Evolutionary conservation across 2,888 invertebrate genomes (phyloP), one percentile per base, ranked within the genome.

Genomic region (Cephus rjabovi): DNA sequence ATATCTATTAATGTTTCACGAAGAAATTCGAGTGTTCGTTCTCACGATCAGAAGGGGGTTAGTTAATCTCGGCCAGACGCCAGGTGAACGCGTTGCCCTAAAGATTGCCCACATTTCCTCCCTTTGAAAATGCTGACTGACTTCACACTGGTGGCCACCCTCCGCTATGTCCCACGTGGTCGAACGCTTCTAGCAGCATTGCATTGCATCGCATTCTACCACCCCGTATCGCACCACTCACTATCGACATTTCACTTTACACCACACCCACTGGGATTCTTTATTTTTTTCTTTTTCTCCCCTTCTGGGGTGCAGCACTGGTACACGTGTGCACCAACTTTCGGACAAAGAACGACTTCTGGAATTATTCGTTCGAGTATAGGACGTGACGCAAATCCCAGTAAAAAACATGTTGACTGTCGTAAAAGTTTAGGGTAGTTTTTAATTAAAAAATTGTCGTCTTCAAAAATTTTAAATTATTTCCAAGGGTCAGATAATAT

Each of bases 61-160:
- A 23, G 34, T 74, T 74, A 74, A 34, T 34, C 74, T n/a, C 34
- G 2, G 74, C 35, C 37, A 74, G 74, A 74, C 74, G 35, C 74
- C 74, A 74, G 35, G 74, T 74, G 74, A 74, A 35, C 12, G n/a
- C 74, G n/a, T 30, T 6, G 12, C 34, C 71, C 35, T 35, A 30
- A 74, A 74, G 74, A 74, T 35, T 34, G 30, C 74, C 74, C 74
- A 30, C n/a, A 34, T 34, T 74, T 34, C 12, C 74, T 30, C 34
- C 34, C 34, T 30, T 34, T 23, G 35, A 6, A 23, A 56, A 34
- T 12, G 12, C 35, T 34, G 30, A 34, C 74, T 74, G 74, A 74
- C 74, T 74, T 74, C 35, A 34, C 74, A 34, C 56, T 23, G 56
- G 9, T 56, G 9, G 23, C 23, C n/a, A 34, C 34, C 74, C n/a